Base-by-base conservation (phyloP, 2,888 invertebrate genomes). In the Meiosimyza decipiens region DNA sequence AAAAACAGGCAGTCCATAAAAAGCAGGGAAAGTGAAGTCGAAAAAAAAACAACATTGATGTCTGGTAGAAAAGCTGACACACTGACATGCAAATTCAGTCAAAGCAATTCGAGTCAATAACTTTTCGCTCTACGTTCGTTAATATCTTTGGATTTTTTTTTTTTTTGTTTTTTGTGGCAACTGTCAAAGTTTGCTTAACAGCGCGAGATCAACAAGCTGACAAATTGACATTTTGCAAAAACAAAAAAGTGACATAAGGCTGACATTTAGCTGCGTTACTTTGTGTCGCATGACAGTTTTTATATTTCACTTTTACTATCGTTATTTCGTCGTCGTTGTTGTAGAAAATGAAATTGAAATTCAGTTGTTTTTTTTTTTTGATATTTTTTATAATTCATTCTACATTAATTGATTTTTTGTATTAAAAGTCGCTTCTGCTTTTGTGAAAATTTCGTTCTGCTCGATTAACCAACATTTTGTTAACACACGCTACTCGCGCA, bases 51-150 rank as follows among this genome's bases (percentile, higher is more conserved):
- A 40, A 33, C 12, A 40, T n/a, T 16, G 16, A 62, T 33, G 11
- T 15, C 22, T 18, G 9, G n/a, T 12, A 28, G 49, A 64, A 64
- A 28, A 54, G 47, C 15, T n/a, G 72, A 71, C 74, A 74, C 71
- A 74, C 72, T 72, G 64, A 71, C 74, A 72, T 74, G 74, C 71
- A 71, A 74, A 74, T 74, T 70, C 40, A 40, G 40, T 40, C 40
- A 40, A 40, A 40, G 40, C 40, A 40, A 40, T 40, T 40, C 40
- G 9, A 40, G 40, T 40, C 9, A 40, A 40, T 40, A 40, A 1
- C 40, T 40, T 40, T 6, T 40, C 40, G 40, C 9, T 40, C 40
- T 7, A 40, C 40, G 40, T 40, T 40, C 40, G 40, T 9, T 6
- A 9, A 22, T 22, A 22, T 22, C 22, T 2, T 2, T 22, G 22